These are phyloP conservation scores for Crotalus helleri DNA, from an alignment of 2,113 vertebrate genomes.

Conservation along the genomic window DNA sequence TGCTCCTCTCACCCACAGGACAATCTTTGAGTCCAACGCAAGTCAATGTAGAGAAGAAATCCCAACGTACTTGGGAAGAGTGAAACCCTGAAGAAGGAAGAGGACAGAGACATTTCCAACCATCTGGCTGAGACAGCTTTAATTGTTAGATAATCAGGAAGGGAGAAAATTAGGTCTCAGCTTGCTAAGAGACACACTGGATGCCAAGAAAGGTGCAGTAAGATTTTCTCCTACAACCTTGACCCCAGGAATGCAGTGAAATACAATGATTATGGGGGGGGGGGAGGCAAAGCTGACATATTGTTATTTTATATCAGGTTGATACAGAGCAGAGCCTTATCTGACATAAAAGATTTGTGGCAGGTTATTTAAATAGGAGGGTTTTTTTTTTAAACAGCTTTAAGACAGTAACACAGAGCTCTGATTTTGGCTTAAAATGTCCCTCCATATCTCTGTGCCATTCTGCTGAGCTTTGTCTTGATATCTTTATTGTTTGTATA, in stretches of 20 bases:
- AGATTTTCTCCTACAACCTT: background rate
- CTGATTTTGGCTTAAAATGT: background rate
- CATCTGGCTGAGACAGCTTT: slow-evolving; percentile 35
- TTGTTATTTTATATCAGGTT: background rate
- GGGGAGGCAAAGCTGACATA: background rate
- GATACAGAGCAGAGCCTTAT: background rate
- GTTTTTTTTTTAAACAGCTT: background rate
- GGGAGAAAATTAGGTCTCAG: slow-evolving; percentile 22
- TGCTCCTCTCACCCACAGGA: background rate
- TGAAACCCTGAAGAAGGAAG: slow-evolving; percentile 21
- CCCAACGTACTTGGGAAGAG: slow-evolving; percentile 13
- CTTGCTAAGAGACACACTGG: rapidly evolving
- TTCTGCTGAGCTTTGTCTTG: background rate
- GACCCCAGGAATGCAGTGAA: background rate
- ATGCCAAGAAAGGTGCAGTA: background rate
- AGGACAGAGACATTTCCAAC: background rate
- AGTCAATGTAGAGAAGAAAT: background rate
- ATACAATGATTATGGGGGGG: background rate
- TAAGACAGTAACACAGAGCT: background rate
- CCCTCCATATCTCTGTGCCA: background rate
- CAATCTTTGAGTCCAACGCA: background rate
- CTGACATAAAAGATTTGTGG: background rate
- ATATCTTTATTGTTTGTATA: background rate
- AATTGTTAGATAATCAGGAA: slow-evolving; percentile 32
- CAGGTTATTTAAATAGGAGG: background rate